A percentile compares a stretch with the other conserved stretches of the same genome.
Conservation (phyloP, 2,797 vertebrate species). For the Enoplosus armatus region DNA sequence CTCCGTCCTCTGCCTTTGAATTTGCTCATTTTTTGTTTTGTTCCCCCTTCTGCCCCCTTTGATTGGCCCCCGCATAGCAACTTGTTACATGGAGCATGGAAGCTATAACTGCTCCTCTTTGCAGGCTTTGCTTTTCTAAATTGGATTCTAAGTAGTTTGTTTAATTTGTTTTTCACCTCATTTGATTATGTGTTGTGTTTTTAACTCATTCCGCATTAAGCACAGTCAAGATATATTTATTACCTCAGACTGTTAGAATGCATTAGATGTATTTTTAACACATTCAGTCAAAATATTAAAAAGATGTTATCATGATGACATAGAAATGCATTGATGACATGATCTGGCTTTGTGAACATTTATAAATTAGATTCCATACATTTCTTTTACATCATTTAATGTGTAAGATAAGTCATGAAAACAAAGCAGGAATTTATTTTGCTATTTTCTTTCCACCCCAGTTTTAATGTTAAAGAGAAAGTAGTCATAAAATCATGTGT, state of each 20-base stretch:
- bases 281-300: background rate
- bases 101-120: slow-evolving; percentile 51
- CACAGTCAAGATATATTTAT: background rate
- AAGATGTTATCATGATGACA: background rate
- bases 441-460: background rate
- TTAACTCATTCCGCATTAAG: background rate
- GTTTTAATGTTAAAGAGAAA: slow-evolving; percentile 3
- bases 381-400: background rate
- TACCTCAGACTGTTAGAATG: background rate
- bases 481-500: background rate
- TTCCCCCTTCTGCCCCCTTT: slow-evolving; percentile 65
- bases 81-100: slow-evolving; percentile 71
- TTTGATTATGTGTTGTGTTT: slow-evolving; percentile 17
- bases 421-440: background rate
- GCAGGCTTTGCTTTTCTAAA: slow-evolving; percentile 32
- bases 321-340: background rate
- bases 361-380: background rate
- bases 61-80: slow-evolving; percentile 76
- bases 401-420: background rate
- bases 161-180: slow-evolving; percentile 1
- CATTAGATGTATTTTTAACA: background rate
- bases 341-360: background rate
- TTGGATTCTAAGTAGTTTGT: slow-evolving; percentile 5
- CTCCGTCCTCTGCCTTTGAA: slow-evolving; percentile 85
- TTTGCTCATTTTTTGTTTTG: slow-evolving; percentile 88